phyloP scores from a whole-genome alignment of 23 tunicate species.

The Halocynthia roretzi region DNA sequence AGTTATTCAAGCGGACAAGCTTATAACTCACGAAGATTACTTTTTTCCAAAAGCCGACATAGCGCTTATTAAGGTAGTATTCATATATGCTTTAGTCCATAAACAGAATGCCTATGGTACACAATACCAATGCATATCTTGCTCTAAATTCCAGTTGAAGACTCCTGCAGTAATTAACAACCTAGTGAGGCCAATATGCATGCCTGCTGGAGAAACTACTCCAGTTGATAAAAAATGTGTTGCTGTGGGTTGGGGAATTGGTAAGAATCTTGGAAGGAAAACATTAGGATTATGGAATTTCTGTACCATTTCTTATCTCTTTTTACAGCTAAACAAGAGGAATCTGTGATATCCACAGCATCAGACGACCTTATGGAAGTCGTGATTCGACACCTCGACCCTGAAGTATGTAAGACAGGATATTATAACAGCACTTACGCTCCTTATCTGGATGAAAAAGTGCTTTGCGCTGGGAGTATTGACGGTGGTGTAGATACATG shows the following conservation, averaged over 20 bases:
- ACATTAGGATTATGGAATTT: neutral
- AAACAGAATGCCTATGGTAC: neutral
- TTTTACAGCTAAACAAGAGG: neutral
- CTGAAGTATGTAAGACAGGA: conserved; percentile 22
- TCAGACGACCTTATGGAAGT: conserved; percentile 36
- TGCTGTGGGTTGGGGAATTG: conserved; percentile 55
- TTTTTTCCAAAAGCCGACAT: conserved; percentile 28
- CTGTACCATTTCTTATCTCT: neutral
- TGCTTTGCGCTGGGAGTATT: conserved; percentile 48
- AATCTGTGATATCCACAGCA: conserved; percentile 1
- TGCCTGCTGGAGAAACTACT: conserved; percentile 38
- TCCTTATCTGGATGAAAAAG: neutral
- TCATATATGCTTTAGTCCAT: neutral
- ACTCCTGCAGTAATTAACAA: neutral
- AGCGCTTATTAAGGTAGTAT: conserved; percentile 30
- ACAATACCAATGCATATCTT: neutral
- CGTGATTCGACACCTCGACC: conserved; percentile 13
- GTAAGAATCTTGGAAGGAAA: neutral
- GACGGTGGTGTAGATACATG: conserved; percentile 44
- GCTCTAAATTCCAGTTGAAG: neutral
- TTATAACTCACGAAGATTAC: conserved; percentile 23
- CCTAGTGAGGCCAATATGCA: conserved; percentile 16
- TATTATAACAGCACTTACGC: neutral
- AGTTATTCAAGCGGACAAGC: neutral
- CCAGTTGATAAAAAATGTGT: conserved; percentile 30